phyloP scores from a whole-genome alignment of 2,797 vertebrate genomes.

The Crocidura indochinensis region DNA sequence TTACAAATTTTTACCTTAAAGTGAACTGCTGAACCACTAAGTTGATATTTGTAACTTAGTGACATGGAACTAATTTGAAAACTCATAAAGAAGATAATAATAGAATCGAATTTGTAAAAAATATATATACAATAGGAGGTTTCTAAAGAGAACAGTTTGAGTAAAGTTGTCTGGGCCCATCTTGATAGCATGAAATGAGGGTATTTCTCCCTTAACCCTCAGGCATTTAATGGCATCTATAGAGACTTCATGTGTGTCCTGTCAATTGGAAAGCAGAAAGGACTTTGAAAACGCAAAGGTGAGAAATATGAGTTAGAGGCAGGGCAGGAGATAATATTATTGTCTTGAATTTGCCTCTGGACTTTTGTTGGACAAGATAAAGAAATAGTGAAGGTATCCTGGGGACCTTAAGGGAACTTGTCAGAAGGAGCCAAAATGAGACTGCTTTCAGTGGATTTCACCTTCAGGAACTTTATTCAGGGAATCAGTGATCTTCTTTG shows the following conservation, averaged over 20 bases:
- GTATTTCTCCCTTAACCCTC: neutral
- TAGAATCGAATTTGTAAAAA: neutral
- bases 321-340: no score
- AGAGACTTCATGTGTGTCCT: neutral
- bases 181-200: no score
- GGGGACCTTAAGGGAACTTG: neutral
- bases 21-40: neutral
- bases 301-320: neutral
- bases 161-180: neutral
- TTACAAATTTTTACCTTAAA: neutral
- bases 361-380: neutral
- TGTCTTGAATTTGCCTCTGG: neutral
- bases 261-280: neutral
- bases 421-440: neutral
- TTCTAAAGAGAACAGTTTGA: slow-evolving; percentile 21
- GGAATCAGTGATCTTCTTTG: neutral
- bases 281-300: neutral
- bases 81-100: neutral
- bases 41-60: slow-evolving; percentile 47
- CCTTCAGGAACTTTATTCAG: neutral
- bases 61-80: neutral
- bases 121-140: neutral
- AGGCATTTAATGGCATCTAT: neutral
- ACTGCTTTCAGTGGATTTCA: slow-evolving; percentile 24
- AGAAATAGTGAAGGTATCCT: neutral